Conservation (phyloP, 2,888 invertebrate species). For the Mallateleia sp. region DNA sequence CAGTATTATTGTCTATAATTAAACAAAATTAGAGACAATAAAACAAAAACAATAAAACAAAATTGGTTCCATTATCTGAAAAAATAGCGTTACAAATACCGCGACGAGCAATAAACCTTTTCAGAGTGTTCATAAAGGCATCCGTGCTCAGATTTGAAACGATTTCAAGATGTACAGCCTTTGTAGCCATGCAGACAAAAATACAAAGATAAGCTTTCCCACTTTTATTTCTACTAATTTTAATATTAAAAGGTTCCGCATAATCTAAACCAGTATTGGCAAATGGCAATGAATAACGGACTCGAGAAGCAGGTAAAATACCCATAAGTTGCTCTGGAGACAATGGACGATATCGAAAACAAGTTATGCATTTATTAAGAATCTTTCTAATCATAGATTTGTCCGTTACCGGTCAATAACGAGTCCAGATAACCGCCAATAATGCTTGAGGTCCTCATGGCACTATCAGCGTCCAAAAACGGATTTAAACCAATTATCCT, state of each 20-base stretch:
- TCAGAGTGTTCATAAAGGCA: conserved; percentile 9
- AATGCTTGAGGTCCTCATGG: conserved; percentile 28
- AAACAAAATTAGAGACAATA: too few relatives aligned
- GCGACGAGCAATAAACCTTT: not conserved
- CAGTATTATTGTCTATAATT: too few relatives aligned
- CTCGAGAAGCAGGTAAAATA: not conserved
- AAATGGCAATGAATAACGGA: not conserved
- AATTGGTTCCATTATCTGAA: not conserved
- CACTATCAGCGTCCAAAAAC: conserved; percentile 6
- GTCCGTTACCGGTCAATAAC: conserved; percentile 67
- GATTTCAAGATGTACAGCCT: not conserved
- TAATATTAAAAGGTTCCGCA: not conserved
- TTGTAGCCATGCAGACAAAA: not conserved
- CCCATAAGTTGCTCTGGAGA: not conserved
- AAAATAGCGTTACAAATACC: not conserved
- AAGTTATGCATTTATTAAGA: not conserved
- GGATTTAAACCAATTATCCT: conserved; percentile 66
- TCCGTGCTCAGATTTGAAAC: not conserved
- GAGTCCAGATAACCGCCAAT: conserved; percentile 40
- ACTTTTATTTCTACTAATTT: not conserved
- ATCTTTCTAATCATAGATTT: conserved; percentile 33
- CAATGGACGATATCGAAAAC: not conserved
- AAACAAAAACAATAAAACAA: too few relatives aligned
- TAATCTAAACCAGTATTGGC: conserved; percentile 46
- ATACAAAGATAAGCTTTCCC: conserved; percentile 1